Conservation (phyloP, 2,888 invertebrate species). For the Silvanus unidentatus region DNA sequence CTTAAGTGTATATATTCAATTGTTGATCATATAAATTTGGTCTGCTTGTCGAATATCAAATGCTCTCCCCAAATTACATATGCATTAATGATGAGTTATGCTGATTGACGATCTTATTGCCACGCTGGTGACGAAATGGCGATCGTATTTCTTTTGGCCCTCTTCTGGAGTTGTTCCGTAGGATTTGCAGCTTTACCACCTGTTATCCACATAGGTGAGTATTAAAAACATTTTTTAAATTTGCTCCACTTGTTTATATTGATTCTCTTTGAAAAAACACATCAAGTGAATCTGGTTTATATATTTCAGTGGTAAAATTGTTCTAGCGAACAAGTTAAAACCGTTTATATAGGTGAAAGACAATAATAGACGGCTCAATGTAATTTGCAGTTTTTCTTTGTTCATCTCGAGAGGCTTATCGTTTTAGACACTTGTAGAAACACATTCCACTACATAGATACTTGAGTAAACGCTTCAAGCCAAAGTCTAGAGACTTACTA, state of each 20-base stretch:
- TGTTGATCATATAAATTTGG: constrained; percentile 28
- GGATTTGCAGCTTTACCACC: constrained; percentile 52
- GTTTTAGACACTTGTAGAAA: constrained; percentile 1
- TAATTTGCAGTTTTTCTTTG: too few relatives aligned
- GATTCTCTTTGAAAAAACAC: too few relatives aligned
- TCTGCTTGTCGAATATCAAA: constrained; percentile 18
- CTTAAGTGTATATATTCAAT: constrained; percentile 26
- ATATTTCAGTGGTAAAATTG: too few relatives aligned
- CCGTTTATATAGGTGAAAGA: too few relatives aligned
- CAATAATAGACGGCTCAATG: too few relatives aligned
- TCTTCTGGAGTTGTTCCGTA: constrained; percentile 28
- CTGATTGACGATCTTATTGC: constrained; percentile 23
- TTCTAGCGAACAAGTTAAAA: too few relatives aligned
- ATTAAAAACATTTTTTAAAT: too few relatives aligned
- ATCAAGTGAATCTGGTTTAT: too few relatives aligned
- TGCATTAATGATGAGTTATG: constrained; percentile 27
- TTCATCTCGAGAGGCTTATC: too few relatives aligned
- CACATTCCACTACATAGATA: constrained; percentile 1
- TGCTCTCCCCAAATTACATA: constrained; percentile 21
- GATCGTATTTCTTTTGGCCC: constrained; percentile 22
- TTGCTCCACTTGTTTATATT: too few relatives aligned
- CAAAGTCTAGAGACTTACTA: not conserved
- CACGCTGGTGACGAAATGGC: constrained; percentile 22
- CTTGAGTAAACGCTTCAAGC: constrained; percentile 1
- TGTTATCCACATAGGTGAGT: constrained; percentile 60